Evolutionary conservation across 1,140 invertebrate genomes (phyloP).

Genomic region (Papilio aristodemus): DNA sequence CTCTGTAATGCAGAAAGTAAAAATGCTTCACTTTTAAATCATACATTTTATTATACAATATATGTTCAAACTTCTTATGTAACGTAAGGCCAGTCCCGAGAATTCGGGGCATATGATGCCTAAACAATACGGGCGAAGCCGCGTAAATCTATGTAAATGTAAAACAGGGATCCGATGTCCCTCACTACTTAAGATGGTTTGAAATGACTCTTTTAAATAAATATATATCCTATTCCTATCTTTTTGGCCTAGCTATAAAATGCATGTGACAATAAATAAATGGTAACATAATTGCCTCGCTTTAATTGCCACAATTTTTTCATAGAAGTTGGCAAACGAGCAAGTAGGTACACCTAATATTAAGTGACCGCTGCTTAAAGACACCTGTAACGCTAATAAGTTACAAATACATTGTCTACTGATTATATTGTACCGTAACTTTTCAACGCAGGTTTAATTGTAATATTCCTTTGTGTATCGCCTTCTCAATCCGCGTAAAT

Average conservation of each 20-base stretch:
- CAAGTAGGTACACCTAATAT: no score
- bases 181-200: background rate
- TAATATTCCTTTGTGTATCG: background rate
- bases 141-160: constrained; percentile 18
- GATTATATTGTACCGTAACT: background rate
- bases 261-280: no score
- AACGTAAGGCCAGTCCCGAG: background rate
- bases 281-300: no score
- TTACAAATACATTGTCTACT: no score
- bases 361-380: no score
- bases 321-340: no score
- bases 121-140: constrained; percentile 2
- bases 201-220: background rate
- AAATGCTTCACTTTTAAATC: no score
- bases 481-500: constrained; percentile 4
- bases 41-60: no score
- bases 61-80: background rate
- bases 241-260: no score
- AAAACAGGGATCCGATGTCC: background rate
- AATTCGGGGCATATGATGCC: constrained; percentile 3
- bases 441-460: background rate
- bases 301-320: no score
- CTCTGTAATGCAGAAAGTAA: no score
- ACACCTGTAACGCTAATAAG: no score
- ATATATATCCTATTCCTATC: background rate